These are phyloP conservation scores for Serrognathus titanus DNA, from an alignment of 2,888 invertebrate species.

Conservation along the genomic window DNA sequence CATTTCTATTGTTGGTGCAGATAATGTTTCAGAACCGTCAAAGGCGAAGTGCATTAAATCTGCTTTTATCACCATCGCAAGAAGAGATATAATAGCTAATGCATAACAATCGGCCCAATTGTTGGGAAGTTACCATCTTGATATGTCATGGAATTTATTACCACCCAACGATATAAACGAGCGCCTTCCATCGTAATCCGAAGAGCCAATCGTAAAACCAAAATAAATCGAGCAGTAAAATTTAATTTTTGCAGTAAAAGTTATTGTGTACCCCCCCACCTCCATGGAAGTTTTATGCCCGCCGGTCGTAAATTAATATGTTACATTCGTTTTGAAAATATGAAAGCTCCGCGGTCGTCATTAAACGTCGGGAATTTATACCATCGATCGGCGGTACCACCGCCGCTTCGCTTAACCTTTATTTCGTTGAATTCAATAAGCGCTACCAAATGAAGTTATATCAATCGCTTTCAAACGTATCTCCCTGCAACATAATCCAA, in stretches of 20 bases:
- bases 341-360: no score
- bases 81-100: no score
- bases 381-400: constrained; percentile 1
- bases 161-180: constrained; percentile 6
- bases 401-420: constrained; percentile 11
- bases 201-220: constrained; percentile 20
- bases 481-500: constrained; percentile 25
- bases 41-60: no score
- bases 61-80: no score
- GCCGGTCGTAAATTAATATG: no score
- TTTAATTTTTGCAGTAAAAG: constrained; percentile 30
- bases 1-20: no score
- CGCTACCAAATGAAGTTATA: constrained; percentile 23
- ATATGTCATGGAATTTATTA: background rate
- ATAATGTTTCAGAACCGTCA: no score
- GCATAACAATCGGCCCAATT: constrained; percentile 12
- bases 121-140: constrained; percentile 17
- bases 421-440: constrained; percentile 20
- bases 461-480: constrained; percentile 26
- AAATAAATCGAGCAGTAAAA: constrained; percentile 29
- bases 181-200: constrained; percentile 14
- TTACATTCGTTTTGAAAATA: no score
- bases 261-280: constrained; percentile 15
- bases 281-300: constrained; percentile 7
- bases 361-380: no score